Evolutionary conservation across 2,888 invertebrate genomes (phyloP).

Genomic region (Clanis bilineata): DNA sequence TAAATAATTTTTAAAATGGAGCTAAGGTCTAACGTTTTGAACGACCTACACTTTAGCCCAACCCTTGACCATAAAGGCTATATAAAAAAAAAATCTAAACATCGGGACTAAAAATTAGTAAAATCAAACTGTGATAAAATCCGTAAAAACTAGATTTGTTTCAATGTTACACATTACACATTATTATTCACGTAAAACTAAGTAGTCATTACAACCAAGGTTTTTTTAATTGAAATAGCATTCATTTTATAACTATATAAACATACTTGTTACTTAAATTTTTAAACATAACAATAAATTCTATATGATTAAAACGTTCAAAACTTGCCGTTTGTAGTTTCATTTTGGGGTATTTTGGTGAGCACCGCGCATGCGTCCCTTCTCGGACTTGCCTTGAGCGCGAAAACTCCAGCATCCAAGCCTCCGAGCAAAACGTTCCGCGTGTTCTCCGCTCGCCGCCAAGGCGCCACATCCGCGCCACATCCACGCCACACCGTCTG

Average conservation of each 20-base stretch:
- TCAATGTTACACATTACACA: too few relatives aligned
- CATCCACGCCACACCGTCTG: conserved; percentile 12
- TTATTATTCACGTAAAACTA: too few relatives aligned
- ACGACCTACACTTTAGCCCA: too few relatives aligned
- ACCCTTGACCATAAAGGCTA: too few relatives aligned
- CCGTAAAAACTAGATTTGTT: too few relatives aligned
- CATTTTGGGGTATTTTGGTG: conserved; percentile 25
- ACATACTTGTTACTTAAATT: background rate
- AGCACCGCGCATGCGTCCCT: conserved; percentile 51
- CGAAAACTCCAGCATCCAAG: conserved; percentile 38
- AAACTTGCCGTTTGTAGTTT: conserved; percentile 32
- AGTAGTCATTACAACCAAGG: too few relatives aligned
- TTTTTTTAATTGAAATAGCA: background rate
- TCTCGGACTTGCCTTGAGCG: conserved; percentile 37
- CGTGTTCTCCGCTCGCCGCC: conserved; percentile 43
- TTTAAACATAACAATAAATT: too few relatives aligned
- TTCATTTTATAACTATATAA: background rate
- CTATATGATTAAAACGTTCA: background rate
- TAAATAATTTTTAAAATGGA: too few relatives aligned
- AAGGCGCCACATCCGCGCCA: conserved; percentile 49
- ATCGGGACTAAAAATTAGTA: too few relatives aligned
- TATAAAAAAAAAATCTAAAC: too few relatives aligned
- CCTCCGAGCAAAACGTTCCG: conserved; percentile 44
- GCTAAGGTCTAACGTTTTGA: too few relatives aligned
- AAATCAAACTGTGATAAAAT: too few relatives aligned